phyloP scores from a whole-genome alignment of 2,113 vertebrate species.

The Diglossa brunneiventris region DNA sequence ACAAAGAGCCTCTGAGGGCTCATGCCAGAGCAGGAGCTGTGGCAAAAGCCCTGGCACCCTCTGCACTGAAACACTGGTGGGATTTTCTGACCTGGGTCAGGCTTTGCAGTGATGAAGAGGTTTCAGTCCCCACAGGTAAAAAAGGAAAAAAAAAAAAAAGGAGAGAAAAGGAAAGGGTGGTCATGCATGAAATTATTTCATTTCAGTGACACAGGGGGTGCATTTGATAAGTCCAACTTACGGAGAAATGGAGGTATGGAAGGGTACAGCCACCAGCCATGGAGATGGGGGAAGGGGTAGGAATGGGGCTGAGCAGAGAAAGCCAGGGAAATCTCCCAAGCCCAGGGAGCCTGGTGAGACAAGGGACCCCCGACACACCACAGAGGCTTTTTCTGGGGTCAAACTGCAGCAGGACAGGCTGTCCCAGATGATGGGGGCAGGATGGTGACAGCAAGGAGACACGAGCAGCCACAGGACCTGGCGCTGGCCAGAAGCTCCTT shows the following conservation, averaged over 20 bases:
- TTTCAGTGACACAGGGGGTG: background rate
- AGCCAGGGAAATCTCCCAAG: background rate
- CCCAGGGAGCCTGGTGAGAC: background rate
- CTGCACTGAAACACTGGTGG: background rate
- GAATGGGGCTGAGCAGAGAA: background rate
- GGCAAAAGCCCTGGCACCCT: background rate
- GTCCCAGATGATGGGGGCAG: background rate
- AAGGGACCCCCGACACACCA: rapidly evolving
- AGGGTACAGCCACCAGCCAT: background rate
- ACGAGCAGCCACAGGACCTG: background rate
- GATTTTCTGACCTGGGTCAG: constrained; percentile 50
- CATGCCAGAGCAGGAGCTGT: background rate
- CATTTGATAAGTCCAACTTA: background rate
- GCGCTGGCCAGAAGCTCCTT: background rate
- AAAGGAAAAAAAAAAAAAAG: constrained; percentile 40
- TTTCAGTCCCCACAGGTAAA: constrained; percentile 33
- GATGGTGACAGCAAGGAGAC: background rate
- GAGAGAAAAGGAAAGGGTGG: constrained; percentile 25
- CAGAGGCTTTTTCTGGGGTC: background rate
- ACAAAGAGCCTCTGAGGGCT: background rate
- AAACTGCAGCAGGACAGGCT: background rate
- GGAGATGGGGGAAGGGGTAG: background rate
- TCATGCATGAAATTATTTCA: constrained; percentile 81
- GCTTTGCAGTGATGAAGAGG: constrained; percentile 62
- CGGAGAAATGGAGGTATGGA: background rate